Conservation (phyloP, 2,888 invertebrate species). For the Meiosimyza platycephala region DNA sequence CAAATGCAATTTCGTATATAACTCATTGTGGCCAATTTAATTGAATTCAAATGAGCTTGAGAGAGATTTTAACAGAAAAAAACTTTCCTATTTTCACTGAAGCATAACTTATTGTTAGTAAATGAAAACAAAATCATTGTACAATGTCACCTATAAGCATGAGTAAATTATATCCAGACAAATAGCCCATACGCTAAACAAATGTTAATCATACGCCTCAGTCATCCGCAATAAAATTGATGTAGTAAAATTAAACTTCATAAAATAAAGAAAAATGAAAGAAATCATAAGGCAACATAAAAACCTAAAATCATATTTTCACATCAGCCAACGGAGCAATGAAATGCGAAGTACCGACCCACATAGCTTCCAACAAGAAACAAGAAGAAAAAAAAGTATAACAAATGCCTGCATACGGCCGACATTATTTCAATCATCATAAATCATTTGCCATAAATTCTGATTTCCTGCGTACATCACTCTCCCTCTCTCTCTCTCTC, state of each 20-base stretch:
- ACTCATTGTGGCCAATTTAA: no score
- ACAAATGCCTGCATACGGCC: slow-evolving; percentile 46
- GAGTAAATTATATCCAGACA: not conserved
- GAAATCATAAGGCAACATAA: not conserved
- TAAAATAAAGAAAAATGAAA: slow-evolving; percentile 3
- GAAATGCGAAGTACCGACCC: no score
- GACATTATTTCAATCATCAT: slow-evolving; percentile 61
- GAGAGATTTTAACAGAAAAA: no score
- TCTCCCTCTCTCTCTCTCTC: not conserved
- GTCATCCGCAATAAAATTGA: not conserved
- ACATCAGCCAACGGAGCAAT: not conserved
- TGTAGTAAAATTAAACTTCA: not conserved
- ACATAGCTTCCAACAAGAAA: not conserved
- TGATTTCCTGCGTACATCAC: not conserved
- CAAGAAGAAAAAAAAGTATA: not conserved
- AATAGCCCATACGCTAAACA: slow-evolving; percentile 47
- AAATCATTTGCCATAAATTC: slow-evolving; percentile 50
- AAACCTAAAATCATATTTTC: slow-evolving; percentile 14
- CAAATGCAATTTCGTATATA: no score
- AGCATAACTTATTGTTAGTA: no score
- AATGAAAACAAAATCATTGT: slow-evolving; percentile 5
- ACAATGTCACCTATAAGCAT: not conserved
- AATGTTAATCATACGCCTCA: slow-evolving; percentile 61
- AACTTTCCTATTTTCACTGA: slow-evolving; percentile 4
- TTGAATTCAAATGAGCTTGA: no score